Base-by-base conservation (phyloP, 2,888 invertebrate species). In the Imbricaverruca yamaguchii region DNA sequence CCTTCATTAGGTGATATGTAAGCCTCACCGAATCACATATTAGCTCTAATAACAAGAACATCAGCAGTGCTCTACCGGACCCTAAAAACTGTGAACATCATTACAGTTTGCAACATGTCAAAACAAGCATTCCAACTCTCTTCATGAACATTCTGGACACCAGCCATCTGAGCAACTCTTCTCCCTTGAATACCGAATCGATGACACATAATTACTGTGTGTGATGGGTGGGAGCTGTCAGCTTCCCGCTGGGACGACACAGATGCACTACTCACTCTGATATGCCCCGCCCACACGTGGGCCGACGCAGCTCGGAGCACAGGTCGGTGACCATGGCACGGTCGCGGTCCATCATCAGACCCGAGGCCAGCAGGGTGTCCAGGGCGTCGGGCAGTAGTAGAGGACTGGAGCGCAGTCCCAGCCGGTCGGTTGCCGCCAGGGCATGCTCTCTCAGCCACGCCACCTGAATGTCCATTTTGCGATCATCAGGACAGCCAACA, bases 311-410 rank as follows among this genome's bases (percentile, higher is more conserved):
- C 8, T 74, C 53, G 53, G 74, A 53, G 53, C 74, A 53, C 53
- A 74, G 74, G 74, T 74, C 74, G 21, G 74, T 53, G 18, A 53
- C 74, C 74, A 74, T 74, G 53, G 74, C 74, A 1, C 74, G 15
- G 53, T 74, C 74, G 18, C 74, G 53, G 53, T 53, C 53, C 1
- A 7, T 25, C 74, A 74, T 74, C 53, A 74, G 74, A 9, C 74
- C 74, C 3, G 39, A 11, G 53, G 18, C 53, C 15, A 74, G 74
- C 39, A 74, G 74, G 7, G 74, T 15, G 21, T 39, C 11, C 15
- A 53, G 53, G 6, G 74, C 53, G 53, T 12, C 53, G 3, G 74
- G 74, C 53, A 74, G 15, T 53, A 74, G 74, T 21, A 39, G 74
- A n/a, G 74, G 74, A 11, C 53, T 53, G 53, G 53, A 9, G 18